phyloP scores from a whole-genome alignment of 2,888 invertebrate species.

The Euphydryas editha region DNA sequence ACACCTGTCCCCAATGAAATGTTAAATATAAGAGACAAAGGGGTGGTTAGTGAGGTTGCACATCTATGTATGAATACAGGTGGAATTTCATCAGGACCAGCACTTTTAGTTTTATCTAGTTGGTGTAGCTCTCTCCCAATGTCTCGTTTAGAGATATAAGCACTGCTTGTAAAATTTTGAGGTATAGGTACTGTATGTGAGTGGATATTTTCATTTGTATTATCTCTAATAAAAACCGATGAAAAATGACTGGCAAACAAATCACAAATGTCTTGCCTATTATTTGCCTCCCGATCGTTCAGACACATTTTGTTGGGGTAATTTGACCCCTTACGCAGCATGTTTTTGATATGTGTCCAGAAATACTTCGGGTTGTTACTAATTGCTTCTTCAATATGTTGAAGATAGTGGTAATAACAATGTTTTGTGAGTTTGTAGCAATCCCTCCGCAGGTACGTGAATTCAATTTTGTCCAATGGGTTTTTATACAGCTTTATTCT shows the following conservation, averaged over 20 bases:
- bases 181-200: too few species aligned
- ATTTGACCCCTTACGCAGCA: not conserved
- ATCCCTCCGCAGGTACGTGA: constrained; percentile 1
- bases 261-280: not conserved
- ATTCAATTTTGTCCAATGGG: constrained; percentile 14
- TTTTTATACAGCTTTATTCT: constrained; percentile 16
- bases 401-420: not conserved
- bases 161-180: not conserved
- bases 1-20: too few species aligned
- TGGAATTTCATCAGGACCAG: too few species aligned
- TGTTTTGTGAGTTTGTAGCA: not conserved
- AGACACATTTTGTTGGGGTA: not conserved
- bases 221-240: too few species aligned
- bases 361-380: not conserved
- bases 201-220: too few species aligned
- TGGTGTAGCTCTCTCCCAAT: too few species aligned
- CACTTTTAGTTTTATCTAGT: too few species aligned
- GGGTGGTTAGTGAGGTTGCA: too few species aligned
- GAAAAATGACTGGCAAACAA: constrained; percentile 2
- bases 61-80: too few species aligned
- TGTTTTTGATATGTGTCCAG: not conserved
- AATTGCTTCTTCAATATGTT: not conserved
- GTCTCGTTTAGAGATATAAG: not conserved
- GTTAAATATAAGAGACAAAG: too few species aligned
- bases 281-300: not conserved